Percentiles rank a stretch among this genome's conserved stretches.
phyloP scores from a whole-genome alignment of 1,140 invertebrate genomes.

The Drosophila pallidifrons region DNA sequence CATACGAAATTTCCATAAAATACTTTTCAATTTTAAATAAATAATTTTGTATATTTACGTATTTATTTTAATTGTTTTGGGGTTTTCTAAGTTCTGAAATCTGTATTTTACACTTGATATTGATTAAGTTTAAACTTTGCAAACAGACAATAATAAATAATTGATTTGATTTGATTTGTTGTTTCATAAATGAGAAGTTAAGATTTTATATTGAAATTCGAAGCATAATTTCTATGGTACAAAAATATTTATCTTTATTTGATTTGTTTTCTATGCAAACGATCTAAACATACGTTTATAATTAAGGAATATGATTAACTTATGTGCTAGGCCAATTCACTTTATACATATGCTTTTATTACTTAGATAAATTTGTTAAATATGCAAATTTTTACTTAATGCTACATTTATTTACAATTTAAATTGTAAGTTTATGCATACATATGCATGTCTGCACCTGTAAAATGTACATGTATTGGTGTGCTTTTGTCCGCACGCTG shows the following conservation, averaged over 20 bases:
- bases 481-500: constrained; percentile 2
- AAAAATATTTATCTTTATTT: constrained; percentile 64
- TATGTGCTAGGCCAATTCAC: constrained; percentile 18
- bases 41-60: constrained; percentile 39
- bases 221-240: constrained; percentile 66
- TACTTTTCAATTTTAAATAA: constrained; percentile 4
- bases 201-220: constrained; percentile 35
- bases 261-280: constrained; percentile 17
- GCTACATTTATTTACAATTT: constrained; percentile 32
- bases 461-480: constrained; percentile 26
- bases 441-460: background rate
- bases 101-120: constrained; percentile 69
- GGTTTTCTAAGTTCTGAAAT: constrained; percentile 47
- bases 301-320: constrained; percentile 20
- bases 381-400: constrained; percentile 12
- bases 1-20: no score
- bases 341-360: constrained; percentile 37
- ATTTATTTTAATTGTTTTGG: constrained; percentile 37
- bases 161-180: constrained; percentile 23
- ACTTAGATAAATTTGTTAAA: constrained; percentile 4
- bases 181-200: constrained; percentile 19
- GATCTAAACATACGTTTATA: constrained; percentile 33
- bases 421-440: constrained; percentile 6
- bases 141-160: constrained; percentile 57
- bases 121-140: constrained; percentile 39